A percentile compares a stretch with the other conserved stretches of the same genome.
phyloP scores from a whole-genome alignment of 2,888 invertebrate genomes.

The Eupithecia vulgata region DNA sequence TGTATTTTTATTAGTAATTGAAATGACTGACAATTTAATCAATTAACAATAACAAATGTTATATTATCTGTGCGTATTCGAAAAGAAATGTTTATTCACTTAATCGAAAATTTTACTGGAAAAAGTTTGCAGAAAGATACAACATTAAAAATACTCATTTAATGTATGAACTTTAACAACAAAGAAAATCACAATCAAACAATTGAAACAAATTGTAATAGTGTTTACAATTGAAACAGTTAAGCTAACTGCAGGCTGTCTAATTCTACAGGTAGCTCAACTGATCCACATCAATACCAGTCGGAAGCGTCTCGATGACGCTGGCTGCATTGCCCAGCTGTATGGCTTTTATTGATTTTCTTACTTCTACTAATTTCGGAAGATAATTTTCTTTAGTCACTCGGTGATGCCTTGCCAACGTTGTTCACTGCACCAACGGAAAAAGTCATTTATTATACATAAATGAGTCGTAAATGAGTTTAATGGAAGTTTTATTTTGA shows the following conservation, averaged over 20 bases:
- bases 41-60: neutral
- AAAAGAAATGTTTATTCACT: neutral
- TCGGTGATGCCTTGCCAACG: conserved; percentile 72
- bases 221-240: neutral
- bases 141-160: neutral
- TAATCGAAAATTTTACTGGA: neutral
- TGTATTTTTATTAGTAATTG: neutral
- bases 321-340: neutral
- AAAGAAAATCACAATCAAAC: neutral
- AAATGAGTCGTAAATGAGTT: conserved; percentile 30
- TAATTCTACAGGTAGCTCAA: neutral
- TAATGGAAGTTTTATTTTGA: conserved; percentile 43
- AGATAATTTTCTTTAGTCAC: conserved; percentile 60
- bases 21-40: conserved; percentile 19
- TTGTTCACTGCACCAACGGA: conserved; percentile 70
- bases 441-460: conserved; percentile 54
- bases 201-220: neutral
- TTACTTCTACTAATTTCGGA: conserved; percentile 46
- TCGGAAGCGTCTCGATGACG: neutral
- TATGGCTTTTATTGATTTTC: conserved; percentile 8
- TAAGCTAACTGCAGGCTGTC: neutral
- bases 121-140: neutral
- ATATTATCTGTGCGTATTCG: conserved; percentile 14
- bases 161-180: neutral
- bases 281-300: neutral